phyloP scores from a whole-genome alignment of 2,797 vertebrate species.

The Poecilia wingei region DNA sequence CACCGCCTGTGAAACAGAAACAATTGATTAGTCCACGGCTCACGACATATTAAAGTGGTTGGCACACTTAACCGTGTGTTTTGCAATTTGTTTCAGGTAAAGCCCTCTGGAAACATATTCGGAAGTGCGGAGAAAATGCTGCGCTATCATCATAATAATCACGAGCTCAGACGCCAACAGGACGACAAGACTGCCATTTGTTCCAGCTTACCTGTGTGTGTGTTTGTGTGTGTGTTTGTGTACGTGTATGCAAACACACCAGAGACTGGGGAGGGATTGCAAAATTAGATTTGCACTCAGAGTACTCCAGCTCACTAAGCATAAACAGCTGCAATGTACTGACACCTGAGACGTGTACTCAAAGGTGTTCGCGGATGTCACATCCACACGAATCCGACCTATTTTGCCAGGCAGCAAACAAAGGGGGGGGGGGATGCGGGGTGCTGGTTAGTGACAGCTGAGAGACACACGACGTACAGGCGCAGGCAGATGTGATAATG shows the following conservation, averaged over 20 bases:
- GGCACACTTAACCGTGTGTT: neutral
- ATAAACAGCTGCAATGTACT: neutral
- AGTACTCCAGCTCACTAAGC: neutral
- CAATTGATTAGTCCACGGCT: conserved; percentile 20
- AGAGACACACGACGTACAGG: conserved; percentile 14
- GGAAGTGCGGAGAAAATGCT: conserved; percentile 20
- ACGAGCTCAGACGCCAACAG: conserved; percentile 24
- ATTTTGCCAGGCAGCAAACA: conserved; percentile 27
- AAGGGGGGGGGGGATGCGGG: neutral
- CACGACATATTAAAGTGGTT: conserved; percentile 6
- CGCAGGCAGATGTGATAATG: conserved; percentile 7
- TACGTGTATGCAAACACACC: conserved; percentile 10
- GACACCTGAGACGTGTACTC: conserved; percentile 14
- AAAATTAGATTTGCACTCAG: conserved; percentile 10
- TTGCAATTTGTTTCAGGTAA: conserved; percentile 14
- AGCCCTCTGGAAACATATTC: conserved; percentile 6
- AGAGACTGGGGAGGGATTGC: neutral
- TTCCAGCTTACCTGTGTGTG: conserved; percentile 13
- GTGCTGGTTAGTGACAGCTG: conserved; percentile 23
- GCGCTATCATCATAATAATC: conserved; percentile 31
- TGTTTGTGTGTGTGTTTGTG: conserved; percentile 18
- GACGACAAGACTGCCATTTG: conserved; percentile 23
- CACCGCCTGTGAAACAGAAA: conserved; percentile 72
- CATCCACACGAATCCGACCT: conserved; percentile 12
- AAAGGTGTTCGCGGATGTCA: conserved; percentile 1